These are phyloP conservation scores for Ctenomys sociabilis DNA, from an alignment of 2,113 vertebrate genomes.

Conservation along the genomic window DNA sequence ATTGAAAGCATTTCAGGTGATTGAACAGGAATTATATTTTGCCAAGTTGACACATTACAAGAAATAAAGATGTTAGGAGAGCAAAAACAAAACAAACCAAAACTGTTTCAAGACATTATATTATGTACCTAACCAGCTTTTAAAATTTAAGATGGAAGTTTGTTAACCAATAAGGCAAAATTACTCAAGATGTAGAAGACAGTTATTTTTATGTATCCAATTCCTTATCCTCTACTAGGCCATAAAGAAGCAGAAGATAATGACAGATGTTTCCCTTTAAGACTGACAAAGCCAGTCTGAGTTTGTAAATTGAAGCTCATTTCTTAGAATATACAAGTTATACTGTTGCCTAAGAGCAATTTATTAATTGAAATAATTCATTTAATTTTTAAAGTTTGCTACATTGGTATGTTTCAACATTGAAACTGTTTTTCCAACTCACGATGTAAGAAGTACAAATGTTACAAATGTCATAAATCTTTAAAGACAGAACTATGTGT, in stretches of 20 bases:
- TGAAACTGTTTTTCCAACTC: not conserved
- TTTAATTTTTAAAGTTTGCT: constrained; percentile 42
- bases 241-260: not conserved
- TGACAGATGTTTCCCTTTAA: not conserved
- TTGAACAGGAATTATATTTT: not conserved
- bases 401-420: constrained; percentile 36
- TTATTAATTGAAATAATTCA: constrained; percentile 1
- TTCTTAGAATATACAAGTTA: not conserved
- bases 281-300: not conserved
- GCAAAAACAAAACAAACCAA: not conserved
- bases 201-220: not conserved
- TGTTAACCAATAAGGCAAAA: not conserved
- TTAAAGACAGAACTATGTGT: not conserved
- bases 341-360: not conserved
- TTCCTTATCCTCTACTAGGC: not conserved
- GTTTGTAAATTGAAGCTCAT: not conserved
- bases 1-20: not conserved
- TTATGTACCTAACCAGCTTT: not conserved
- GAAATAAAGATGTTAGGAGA: not conserved
- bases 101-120: not conserved
- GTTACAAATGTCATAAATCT: not conserved
- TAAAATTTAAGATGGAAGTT: not conserved
- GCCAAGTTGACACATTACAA: not conserved
- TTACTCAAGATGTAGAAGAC: not conserved
- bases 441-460: not conserved